These are phyloP conservation scores for Agrilus planipennis DNA, from an alignment of 1,140 invertebrate species.

Conservation along the genomic window DNA sequence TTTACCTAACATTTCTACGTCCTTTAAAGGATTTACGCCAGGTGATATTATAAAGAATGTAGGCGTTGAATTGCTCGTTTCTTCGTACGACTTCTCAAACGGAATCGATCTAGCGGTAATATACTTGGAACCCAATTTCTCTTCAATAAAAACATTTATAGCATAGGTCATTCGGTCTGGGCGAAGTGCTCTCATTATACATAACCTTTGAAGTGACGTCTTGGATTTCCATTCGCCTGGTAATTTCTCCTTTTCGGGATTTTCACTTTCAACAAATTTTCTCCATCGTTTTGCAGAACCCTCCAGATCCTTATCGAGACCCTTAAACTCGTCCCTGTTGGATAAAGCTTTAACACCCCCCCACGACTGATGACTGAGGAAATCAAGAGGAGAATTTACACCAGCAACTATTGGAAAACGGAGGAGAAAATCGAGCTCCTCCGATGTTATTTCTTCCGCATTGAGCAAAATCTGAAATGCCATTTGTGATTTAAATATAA, in stretches of 20 bases:
- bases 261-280: constrained; percentile 83
- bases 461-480: constrained; percentile 55
- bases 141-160: constrained; percentile 64
- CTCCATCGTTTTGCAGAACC: constrained; percentile 77
- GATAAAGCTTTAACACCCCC: constrained; percentile 76
- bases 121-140: constrained; percentile 76
- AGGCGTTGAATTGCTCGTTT: constrained; percentile 72
- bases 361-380: constrained; percentile 74
- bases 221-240: constrained; percentile 97
- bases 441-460: constrained; percentile 51
- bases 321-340: constrained; percentile 68
- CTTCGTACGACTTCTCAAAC: constrained; percentile 77
- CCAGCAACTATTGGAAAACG: constrained; percentile 58
- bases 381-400: constrained; percentile 66
- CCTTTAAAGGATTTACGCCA: constrained; percentile 88
- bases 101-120: constrained; percentile 64
- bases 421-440: constrained; percentile 81
- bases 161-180: constrained; percentile 84
- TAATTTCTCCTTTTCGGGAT: constrained; percentile 85
- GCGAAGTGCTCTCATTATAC: constrained; percentile 81
- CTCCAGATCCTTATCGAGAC: constrained; percentile 87
- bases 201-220: constrained; percentile 72
- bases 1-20: constrained; percentile 69
- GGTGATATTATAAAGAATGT: constrained; percentile 92
- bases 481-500: constrained; percentile 84